phyloP scores from a whole-genome alignment of 2,888 invertebrate species.

The Sipunculus nudus region DNA sequence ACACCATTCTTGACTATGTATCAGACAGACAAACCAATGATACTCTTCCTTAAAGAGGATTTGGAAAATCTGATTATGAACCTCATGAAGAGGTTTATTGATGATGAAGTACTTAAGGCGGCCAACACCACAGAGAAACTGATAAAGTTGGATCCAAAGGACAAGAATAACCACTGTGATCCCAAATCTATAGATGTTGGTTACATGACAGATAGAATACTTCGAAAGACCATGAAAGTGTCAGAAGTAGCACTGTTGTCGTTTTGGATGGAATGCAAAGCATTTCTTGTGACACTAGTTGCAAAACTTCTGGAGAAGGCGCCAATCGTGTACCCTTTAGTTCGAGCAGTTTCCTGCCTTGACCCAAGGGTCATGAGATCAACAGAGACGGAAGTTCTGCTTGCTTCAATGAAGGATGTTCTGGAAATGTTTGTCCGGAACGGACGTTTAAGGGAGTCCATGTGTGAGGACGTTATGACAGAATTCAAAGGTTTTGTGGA shows the following conservation, averaged over 20 bases:
- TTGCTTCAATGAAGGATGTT: too few relatives aligned
- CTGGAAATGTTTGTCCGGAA: too few relatives aligned
- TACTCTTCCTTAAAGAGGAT: conserved; percentile 23
- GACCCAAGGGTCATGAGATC: neutral
- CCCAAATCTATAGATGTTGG: conserved; percentile 16
- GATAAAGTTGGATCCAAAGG: conserved; percentile 3
- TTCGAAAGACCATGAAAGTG: too few relatives aligned
- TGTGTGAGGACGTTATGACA: too few relatives aligned
- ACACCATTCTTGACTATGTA: conserved; percentile 12
- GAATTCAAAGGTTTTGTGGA: too few relatives aligned
- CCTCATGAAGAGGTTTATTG: conserved; percentile 4
- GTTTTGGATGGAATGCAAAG: conserved; percentile 10
- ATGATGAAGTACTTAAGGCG: neutral
- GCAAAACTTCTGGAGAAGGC: conserved; percentile 14
- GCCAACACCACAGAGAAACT: conserved; percentile 4
- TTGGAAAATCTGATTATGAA: conserved; percentile 6
- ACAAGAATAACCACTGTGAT: conserved; percentile 10
- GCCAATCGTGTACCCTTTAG: conserved; percentile 14
- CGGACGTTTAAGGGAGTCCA: too few relatives aligned
- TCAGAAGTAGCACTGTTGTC: too few relatives aligned
- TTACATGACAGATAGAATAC: conserved; percentile 9
- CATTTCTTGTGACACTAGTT: conserved; percentile 4
- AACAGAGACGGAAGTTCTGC: too few relatives aligned
- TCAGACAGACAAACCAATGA: conserved; percentile 27
- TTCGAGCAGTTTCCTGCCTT: conserved; percentile 12